phyloP scores from a whole-genome alignment of 2,888 invertebrate species.

The Diachrysia chrysitis region DNA sequence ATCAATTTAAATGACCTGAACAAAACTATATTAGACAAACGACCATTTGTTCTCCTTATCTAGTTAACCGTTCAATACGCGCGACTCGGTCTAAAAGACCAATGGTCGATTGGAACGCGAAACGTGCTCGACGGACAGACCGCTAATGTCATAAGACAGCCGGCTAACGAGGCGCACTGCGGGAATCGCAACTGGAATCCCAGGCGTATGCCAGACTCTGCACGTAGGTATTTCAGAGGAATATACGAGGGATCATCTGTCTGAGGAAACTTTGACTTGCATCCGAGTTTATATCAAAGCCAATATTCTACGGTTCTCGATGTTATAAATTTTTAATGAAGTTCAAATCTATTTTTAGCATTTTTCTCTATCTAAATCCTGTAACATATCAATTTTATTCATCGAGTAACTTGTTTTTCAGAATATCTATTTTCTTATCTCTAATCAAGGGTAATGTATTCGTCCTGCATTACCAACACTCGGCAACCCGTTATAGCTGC shows the following conservation, averaged over 20 bases:
- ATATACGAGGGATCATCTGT: conserved; percentile 28
- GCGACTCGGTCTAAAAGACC: conserved; percentile 55
- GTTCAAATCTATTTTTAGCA: background rate
- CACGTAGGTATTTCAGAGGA: conserved; percentile 34
- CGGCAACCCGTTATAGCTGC: conserved; percentile 2
- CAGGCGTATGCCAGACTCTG: conserved; percentile 41
- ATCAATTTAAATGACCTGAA: conserved; percentile 15
- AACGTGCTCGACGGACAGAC: conserved; percentile 62
- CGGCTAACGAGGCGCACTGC: conserved; percentile 75
- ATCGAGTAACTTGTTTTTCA: background rate
- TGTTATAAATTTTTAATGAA: conserved; percentile 21
- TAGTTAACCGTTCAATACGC: conserved; percentile 55
- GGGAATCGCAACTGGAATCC: conserved; percentile 66
- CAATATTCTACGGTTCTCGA: conserved; percentile 12
- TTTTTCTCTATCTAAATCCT: background rate
- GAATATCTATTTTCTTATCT: background rate
- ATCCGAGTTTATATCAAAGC: conserved; percentile 16
- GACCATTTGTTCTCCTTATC: conserved; percentile 25
- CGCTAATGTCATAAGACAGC: conserved; percentile 82
- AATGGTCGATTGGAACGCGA: conserved; percentile 54
- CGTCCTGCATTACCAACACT: background rate
- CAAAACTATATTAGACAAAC: conserved; percentile 31
- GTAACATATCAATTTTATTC: conserved; percentile 1
- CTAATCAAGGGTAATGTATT: conserved; percentile 5
- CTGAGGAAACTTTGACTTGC: conserved; percentile 42